Base-by-base conservation (phyloP, 2,113 vertebrate genomes). In the Toxotes jaculatrix region DNA sequence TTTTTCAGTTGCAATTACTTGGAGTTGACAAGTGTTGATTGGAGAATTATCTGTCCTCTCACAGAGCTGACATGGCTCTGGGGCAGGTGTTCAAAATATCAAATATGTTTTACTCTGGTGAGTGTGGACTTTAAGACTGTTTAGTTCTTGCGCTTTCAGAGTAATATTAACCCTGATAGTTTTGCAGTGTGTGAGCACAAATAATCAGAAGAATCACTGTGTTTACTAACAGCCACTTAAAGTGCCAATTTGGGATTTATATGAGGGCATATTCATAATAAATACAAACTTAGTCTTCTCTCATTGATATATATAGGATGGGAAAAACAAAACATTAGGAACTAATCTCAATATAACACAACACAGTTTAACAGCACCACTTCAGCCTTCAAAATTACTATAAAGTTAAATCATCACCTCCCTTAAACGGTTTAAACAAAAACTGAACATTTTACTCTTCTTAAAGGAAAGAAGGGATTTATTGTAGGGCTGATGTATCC, bases 41-140 rank as follows among this genome's bases (percentile, higher is more conserved):
- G 80, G 76, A 87, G 79, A 88, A 84, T 90, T 82, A 90, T 89
- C 79, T 90, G 87, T 86, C 70, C 73, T 74, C 81, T 90, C 77
- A 79, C 63, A 73, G 63, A 75, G 79, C 73, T 87, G 80, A 84
- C 80, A 74, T 88, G 68, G 72, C 75, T 81, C 45, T 32, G 45
- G 77, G 77, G 63, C 86, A 89, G 87, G 80, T 82, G 72, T 88
- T 87, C 64, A 74, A 70, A 77, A 88, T 88, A 86, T 89, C 67
- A 84, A 84, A 68, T 57, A 27, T 78, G 49, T 77, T 89, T 75
- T 78, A 70, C 55, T 86, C n/a, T 71, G 36, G n/a, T 76, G 71
- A 75, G 51, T 67, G 27, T 68, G 55, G 47, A 31, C 57, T 77
- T 75, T 40, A 67, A 67, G 47, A 49, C 36, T 67, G 62, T 82